Evolutionary conservation across 2,113 vertebrate species (phyloP).

Genomic region (Maccullochella peelii): DNA sequence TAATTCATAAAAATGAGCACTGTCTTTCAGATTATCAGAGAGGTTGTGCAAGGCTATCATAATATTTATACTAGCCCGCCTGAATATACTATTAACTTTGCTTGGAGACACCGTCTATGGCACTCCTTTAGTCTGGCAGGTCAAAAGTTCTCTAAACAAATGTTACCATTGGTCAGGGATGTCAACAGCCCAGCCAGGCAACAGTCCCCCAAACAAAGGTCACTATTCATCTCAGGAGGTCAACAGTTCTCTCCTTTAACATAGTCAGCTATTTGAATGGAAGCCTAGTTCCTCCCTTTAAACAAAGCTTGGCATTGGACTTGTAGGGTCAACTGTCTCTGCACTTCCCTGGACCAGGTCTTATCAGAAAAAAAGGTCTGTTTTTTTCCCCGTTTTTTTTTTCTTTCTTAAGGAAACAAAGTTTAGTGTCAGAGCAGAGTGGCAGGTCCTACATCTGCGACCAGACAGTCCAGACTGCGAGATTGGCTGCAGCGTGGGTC

Average conservation of each 20-base stretch:
- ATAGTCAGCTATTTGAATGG: constrained; percentile 48
- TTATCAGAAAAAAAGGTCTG: constrained; percentile 7
- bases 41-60: constrained; percentile 26
- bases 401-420: constrained; percentile 9
- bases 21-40: neutral
- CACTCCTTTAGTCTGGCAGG: constrained; percentile 55
- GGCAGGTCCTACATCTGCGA: constrained; percentile 54
- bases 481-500: constrained; percentile 69
- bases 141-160: constrained; percentile 79
- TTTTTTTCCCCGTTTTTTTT: neutral
- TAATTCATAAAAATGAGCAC: neutral
- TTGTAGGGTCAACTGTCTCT: constrained; percentile 39
- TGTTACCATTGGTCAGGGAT: constrained; percentile 63
- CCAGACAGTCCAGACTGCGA: constrained; percentile 52
- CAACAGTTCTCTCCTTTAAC: constrained; percentile 71
- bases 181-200: constrained; percentile 61
- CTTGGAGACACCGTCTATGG: constrained; percentile 31
- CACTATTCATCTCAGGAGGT: constrained; percentile 75
- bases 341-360: constrained; percentile 29
- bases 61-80: constrained; percentile 50
- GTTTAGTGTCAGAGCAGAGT: constrained; percentile 47
- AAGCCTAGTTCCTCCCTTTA: constrained; percentile 46
- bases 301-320: constrained; percentile 66
- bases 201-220: constrained; percentile 68
- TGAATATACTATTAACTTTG: constrained; percentile 44